Conservation (phyloP, 2,888 invertebrate genomes). For the Orgyia antiqua region DNA sequence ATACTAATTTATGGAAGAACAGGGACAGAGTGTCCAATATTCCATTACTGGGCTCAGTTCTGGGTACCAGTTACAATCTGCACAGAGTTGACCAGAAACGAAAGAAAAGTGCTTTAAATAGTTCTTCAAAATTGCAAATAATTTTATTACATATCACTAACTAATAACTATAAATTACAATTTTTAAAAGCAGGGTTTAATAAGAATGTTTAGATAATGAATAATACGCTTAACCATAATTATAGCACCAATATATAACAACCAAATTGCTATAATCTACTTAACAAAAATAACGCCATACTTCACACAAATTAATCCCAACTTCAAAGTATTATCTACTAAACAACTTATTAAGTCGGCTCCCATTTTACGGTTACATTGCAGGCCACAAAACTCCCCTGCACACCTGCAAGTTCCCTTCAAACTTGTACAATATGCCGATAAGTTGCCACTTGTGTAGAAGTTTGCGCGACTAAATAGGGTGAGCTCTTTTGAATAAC, state of each 20-base stretch:
- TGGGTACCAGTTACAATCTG: no score
- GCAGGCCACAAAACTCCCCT: conserved; percentile 59
- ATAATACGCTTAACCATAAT: no score
- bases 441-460: conserved; percentile 41
- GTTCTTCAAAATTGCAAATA: no score
- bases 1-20: no score
- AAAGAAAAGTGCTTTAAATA: no score
- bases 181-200: no score
- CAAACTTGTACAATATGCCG: conserved; percentile 56
- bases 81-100: no score
- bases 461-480: conserved; percentile 15
- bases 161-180: no score
- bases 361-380: conserved; percentile 60
- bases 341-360: conserved; percentile 68
- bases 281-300: conserved; percentile 30
- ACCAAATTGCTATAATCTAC: conserved; percentile 26
- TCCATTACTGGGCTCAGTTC: no score
- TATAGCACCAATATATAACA: not conserved
- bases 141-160: no score
- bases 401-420: conserved; percentile 70
- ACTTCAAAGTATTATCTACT: conserved; percentile 45
- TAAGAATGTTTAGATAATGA: no score
- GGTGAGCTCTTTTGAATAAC: conserved; percentile 18
- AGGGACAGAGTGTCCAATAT: no score
- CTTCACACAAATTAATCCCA: conserved; percentile 41